These are phyloP conservation scores for Arge pagana DNA, from an alignment of 2,888 invertebrate species.

Conservation along the genomic window DNA sequence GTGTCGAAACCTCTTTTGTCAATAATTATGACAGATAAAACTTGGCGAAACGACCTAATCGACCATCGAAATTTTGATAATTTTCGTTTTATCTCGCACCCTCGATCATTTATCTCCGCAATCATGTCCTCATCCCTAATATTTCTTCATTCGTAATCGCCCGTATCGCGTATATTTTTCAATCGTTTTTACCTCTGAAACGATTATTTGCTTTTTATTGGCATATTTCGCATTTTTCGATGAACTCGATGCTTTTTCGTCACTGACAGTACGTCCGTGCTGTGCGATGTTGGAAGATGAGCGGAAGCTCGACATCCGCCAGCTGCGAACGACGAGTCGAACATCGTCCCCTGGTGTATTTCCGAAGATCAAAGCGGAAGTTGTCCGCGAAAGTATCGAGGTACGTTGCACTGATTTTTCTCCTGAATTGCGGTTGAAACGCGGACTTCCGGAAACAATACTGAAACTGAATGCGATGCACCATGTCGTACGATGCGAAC, in stretches of 20 bases:
- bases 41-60: not conserved
- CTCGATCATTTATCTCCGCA: constrained; percentile 48
- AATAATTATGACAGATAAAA: constrained; percentile 71
- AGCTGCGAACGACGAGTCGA: constrained; percentile 60
- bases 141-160: no score
- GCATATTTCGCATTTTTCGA: constrained; percentile 71
- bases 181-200: constrained; percentile 74
- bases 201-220: constrained; percentile 77
- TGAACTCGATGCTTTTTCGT: constrained; percentile 63
- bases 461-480: not conserved
- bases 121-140: constrained; percentile 74
- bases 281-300: constrained; percentile 52
- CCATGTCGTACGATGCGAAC: not conserved
- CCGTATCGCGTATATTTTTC: no score
- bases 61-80: not conserved
- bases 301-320: constrained; percentile 52
- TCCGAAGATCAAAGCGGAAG: constrained; percentile 76
- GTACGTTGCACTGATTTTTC: constrained; percentile 30
- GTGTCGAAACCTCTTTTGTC: constrained; percentile 71
- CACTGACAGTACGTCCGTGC: constrained; percentile 55
- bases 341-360: constrained; percentile 74
- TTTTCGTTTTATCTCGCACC: no score
- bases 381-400: constrained; percentile 68
- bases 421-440: not conserved
- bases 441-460: not conserved